Evolutionary conservation across 2,888 invertebrate genomes (phyloP).

Genomic region (Adineta ricciae): DNA sequence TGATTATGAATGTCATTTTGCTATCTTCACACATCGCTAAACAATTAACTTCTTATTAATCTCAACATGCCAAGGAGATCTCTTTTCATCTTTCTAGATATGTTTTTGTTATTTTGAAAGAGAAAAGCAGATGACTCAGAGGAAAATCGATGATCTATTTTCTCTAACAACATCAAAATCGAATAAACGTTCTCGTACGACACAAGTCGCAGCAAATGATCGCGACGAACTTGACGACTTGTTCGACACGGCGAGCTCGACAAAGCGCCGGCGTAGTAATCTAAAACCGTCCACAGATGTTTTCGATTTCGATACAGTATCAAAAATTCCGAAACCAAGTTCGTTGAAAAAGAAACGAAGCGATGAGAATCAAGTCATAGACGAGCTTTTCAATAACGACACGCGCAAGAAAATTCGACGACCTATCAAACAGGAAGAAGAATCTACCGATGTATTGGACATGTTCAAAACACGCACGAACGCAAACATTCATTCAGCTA

Average conservation of each 20-base stretch:
- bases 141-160: background rate
- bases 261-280: background rate
- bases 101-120: background rate
- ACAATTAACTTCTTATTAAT: too few relatives aligned
- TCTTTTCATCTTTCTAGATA: background rate
- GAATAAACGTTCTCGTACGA: background rate
- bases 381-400: background rate
- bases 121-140: background rate
- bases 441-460: background rate
- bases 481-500: background rate
- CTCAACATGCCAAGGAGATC: too few relatives aligned
- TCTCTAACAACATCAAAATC: background rate
- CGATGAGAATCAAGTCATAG: background rate
- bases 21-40: too few relatives aligned
- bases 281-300: background rate
- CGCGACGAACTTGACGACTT: background rate
- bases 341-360: background rate
- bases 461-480: background rate
- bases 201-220: background rate
- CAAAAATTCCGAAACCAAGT: background rate
- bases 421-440: background rate
- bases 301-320: background rate
- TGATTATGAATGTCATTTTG: too few relatives aligned
- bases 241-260: background rate
- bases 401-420: background rate